These are phyloP conservation scores for Calcarius lapponicus DNA, from an alignment of 2,797 vertebrate genomes.

Conservation along the genomic window DNA sequence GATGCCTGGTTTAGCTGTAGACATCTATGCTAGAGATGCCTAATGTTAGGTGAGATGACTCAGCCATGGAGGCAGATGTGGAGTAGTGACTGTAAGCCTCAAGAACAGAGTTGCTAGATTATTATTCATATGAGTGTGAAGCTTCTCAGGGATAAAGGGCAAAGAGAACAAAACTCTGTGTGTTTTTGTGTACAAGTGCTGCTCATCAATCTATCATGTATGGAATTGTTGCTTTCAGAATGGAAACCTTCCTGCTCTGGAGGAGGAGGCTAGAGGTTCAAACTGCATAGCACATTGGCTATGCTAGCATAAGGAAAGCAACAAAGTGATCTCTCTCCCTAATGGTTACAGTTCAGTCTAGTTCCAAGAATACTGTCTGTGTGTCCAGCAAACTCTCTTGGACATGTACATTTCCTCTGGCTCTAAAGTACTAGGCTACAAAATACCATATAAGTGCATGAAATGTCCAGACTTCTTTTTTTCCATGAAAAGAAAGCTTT, in stretches of 20 bases:
- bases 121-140: background rate
- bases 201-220: background rate
- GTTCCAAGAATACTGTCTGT: conserved; percentile 60
- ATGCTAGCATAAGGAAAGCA: conserved; percentile 5
- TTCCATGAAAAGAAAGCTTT: conserved; percentile 7
- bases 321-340: conserved; percentile 40
- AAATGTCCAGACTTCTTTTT: background rate
- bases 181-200: background rate
- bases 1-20: background rate
- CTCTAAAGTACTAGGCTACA: conserved; percentile 19
- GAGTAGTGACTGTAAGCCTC: background rate
- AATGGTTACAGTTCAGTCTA: conserved; percentile 12
- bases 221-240: background rate
- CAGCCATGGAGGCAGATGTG: background rate
- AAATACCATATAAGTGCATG: conserved; percentile 61
- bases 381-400: conserved; percentile 50
- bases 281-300: background rate
- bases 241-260: background rate
- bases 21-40: background rate
- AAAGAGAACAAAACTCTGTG: background rate
- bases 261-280: background rate
- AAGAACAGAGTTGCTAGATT: background rate
- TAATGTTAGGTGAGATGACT: background rate
- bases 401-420: conserved; percentile 60
- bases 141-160: background rate